These are phyloP conservation scores for Orycteropus afer DNA, from an alignment of 2,113 vertebrate species.

Conservation along the genomic window DNA sequence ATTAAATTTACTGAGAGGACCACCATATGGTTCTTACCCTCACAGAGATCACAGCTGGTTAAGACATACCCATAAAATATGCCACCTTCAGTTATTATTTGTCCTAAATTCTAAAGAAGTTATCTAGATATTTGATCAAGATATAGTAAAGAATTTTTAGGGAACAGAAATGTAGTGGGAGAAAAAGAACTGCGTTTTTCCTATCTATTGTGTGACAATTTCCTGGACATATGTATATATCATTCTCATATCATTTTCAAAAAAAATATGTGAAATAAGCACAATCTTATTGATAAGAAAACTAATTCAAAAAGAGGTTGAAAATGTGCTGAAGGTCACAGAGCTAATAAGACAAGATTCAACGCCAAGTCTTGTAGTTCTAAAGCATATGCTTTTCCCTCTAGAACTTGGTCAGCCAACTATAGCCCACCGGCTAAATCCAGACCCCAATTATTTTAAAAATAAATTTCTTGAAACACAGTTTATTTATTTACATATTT, in stretches of 20 bases:
- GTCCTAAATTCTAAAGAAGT: background rate
- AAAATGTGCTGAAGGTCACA: background rate
- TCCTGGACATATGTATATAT: background rate
- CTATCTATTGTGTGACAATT: background rate
- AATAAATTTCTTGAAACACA: background rate
- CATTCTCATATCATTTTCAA: background rate
- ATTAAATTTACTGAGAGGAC: background rate
- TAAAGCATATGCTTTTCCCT: background rate
- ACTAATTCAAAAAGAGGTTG: background rate
- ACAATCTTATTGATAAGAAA: background rate
- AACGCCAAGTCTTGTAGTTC: background rate
- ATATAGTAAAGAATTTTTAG: background rate
- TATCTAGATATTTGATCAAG: conserved; percentile 40
- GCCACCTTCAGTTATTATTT: background rate
- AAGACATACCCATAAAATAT: background rate
- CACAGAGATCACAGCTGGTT: background rate
- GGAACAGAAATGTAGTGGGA: background rate
- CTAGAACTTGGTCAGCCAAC: background rate
- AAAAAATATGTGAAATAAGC: background rate
- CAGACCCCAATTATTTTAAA: background rate
- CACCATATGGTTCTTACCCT: background rate
- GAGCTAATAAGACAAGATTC: background rate
- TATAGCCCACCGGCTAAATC: background rate
- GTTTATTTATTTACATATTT: background rate
- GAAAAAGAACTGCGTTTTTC: background rate